Base-by-base conservation (phyloP, 1,140 invertebrate species). In the Harpegnathos saltator region DNA sequence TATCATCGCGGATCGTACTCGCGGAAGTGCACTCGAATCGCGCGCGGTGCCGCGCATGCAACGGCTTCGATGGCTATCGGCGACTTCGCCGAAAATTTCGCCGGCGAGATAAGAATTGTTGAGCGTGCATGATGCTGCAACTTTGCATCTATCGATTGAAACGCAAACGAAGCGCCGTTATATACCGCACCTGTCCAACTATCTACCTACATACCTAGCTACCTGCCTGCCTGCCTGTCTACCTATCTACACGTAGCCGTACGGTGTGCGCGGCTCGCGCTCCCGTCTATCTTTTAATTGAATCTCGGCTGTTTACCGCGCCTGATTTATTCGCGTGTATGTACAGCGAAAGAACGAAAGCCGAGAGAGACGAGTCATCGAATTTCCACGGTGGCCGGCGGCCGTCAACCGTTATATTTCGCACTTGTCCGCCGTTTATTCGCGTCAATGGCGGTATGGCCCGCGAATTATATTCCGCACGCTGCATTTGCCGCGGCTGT, bases 241-340 rank as follows among this genome's bases (percentile, higher is more conserved):
- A 63, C 26, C 24, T 63, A 63, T n/a, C 54, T 19, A 19, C 4
- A n/a, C n/a, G n/a, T n/a, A n/a, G n/a, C n/a, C n/a, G n/a, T n/a
- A n/a, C n/a, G n/a, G n/a, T n/a, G n/a, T 52, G 29, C 11, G 52
- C 17, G 22, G 52, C 52, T 78, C 52, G 26, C 33, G 52, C 52
- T 17, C 52, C 5, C 5, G 78, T n/a, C 77, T 83, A 83, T 83
- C 81, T 83, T 83, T 83, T 83, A 83, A 83, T 83, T 75, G 81
- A 83, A 83, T 83, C 81, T 77, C 24, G 81, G 61, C 33, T 83
- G 81, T 83, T 83, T 83, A 83, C 81, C 24, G 50, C 22, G 15
- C 19, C 48, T 83, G 61, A 83, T 83, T 83, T 77, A 77, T 77
- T 83, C 72, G 72, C 61, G 61, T 59, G 54, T 33, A 19, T 59